A percentile compares a stretch with the other conserved stretches of the same genome.
phyloP scores from a whole-genome alignment of 1,140 invertebrate genomes.

The Caenorhabditis briggsae region DNA sequence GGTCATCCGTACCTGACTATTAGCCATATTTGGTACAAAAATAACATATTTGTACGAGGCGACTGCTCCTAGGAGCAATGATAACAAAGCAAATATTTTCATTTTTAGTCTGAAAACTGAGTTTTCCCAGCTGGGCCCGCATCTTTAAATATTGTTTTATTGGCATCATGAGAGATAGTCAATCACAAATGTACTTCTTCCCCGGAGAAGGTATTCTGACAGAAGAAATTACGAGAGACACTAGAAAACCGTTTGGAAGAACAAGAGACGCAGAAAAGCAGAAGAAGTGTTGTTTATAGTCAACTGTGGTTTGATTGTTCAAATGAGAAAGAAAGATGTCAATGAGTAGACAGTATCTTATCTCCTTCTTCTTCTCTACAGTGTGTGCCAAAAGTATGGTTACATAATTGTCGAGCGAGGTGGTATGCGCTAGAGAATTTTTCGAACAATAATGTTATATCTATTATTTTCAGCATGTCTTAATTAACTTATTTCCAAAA shows the following conservation, averaged over 20 bases:
- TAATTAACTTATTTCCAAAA: no score
- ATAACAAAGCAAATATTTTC: neutral
- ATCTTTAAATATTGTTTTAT: conserved; percentile 11
- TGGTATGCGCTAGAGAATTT: no score
- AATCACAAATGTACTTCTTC: neutral
- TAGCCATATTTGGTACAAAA: conserved; percentile 58
- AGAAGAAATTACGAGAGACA: no score
- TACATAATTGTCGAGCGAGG: no score
- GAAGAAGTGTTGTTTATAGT: neutral
- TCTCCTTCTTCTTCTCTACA: neutral
- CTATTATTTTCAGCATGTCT: no score
- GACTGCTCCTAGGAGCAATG: conserved; percentile 11
- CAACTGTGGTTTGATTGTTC: conserved; percentile 31
- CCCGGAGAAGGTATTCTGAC: neutral
- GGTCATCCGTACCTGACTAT: conserved; percentile 58
- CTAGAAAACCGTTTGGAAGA: neutral
- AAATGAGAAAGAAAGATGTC: neutral
- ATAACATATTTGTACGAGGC: conserved; percentile 56
- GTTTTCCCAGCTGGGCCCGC: no score
- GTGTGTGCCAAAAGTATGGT: no score
- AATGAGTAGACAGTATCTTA: neutral
- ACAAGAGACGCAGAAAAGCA: neutral
- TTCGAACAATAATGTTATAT: no score
- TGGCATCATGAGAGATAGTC: conserved; percentile 8
- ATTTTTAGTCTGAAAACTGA: conserved; percentile 3